phyloP scores from a whole-genome alignment of 2,113 vertebrate species.

The Gobio gobio region DNA sequence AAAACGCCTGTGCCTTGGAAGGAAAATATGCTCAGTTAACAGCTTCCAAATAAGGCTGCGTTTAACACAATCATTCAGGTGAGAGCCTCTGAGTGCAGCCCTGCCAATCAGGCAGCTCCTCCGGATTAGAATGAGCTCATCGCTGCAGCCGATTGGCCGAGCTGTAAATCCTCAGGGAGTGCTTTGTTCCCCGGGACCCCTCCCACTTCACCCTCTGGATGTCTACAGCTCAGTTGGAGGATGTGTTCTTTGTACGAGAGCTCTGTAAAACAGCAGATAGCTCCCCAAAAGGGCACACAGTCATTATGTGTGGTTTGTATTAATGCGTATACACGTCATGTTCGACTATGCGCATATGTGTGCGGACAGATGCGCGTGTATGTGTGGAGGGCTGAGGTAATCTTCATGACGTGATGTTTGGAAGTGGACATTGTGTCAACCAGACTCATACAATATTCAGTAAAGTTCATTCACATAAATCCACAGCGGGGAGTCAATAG shows the following conservation, averaged over 20 bases:
- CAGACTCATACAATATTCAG: constrained; percentile 52
- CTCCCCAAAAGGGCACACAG: constrained; percentile 27
- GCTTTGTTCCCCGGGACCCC: constrained; percentile 22
- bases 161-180: constrained; percentile 67
- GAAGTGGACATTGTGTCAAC: constrained; percentile 63
- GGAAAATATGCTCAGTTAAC: constrained; percentile 77
- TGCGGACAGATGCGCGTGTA: constrained; percentile 45
- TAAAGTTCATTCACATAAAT: constrained; percentile 54
- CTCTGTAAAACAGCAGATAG: constrained; percentile 30
- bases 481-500: constrained; percentile 60
- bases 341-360: constrained; percentile 30
- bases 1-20: constrained; percentile 83
- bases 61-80: constrained; percentile 77
- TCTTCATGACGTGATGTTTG: constrained; percentile 54
- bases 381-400: constrained; percentile 47
- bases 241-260: constrained; percentile 41
- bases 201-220: constrained; percentile 22
- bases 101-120: constrained; percentile 78
- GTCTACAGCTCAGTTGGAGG: constrained; percentile 70
- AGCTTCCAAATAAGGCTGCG: constrained; percentile 88
- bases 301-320: constrained; percentile 32
- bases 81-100: constrained; percentile 66
- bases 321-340: constrained; percentile 7
- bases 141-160: constrained; percentile 78
- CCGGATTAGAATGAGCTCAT: constrained; percentile 64